Percentiles rank a stretch among this genome's conserved stretches.
phyloP scores from a whole-genome alignment of 2,113 vertebrate genomes.

The Nothoprocta perdicaria region DNA sequence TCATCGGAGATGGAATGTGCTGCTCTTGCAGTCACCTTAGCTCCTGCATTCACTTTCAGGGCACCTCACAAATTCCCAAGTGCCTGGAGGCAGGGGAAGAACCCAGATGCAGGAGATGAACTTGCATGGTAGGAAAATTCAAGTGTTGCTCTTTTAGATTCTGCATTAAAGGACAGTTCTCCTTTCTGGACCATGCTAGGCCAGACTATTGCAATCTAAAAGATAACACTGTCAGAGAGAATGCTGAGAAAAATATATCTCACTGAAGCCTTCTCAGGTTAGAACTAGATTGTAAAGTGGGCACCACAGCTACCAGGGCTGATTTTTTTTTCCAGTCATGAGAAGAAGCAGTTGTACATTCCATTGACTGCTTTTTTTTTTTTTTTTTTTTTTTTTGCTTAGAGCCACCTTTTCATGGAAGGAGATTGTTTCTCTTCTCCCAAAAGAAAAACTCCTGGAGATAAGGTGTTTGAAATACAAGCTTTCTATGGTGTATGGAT shows the following conservation, averaged over 20 bases:
- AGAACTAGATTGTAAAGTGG: not conserved
- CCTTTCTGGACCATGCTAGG: accelerated
- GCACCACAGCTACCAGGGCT: not conserved
- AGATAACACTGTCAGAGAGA: not conserved
- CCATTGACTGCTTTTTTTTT: not conserved
- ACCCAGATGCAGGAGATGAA: not conserved
- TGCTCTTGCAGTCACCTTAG: not conserved
- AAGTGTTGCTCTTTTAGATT: not conserved
- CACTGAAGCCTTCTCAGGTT: not conserved
- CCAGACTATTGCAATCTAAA: not conserved
- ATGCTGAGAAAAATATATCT: not conserved
- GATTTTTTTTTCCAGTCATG: not conserved
- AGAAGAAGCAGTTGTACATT: not conserved
- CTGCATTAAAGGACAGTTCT: not conserved
- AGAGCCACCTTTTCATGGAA: not conserved
- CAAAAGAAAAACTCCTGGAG: not conserved
- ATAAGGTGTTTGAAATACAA: not conserved
- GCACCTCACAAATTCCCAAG: not conserved
- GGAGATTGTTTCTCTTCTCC: not conserved
- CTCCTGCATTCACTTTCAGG: not conserved
- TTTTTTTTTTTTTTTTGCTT: not conserved
- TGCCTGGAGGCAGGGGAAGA: not conserved
- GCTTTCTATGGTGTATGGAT: not conserved
- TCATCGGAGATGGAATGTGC: not conserved
- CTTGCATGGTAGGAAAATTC: not conserved